phyloP scores from a whole-genome alignment of 2,113 vertebrate genomes.

The Perca flavescens region DNA sequence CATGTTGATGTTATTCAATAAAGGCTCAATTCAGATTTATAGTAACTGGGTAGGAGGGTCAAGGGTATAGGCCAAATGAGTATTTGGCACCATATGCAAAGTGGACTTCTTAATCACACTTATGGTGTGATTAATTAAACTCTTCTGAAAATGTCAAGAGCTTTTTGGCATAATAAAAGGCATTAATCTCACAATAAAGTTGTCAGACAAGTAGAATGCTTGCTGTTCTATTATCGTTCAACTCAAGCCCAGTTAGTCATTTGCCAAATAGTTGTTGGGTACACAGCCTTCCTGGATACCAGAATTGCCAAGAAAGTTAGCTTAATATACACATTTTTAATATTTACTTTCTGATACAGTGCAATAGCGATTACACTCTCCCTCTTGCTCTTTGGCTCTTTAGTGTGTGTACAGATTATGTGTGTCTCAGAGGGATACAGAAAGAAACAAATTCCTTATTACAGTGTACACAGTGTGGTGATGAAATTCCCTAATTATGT shows the following conservation, averaged over 20 bases:
- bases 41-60: not conserved
- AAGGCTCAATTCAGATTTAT: not conserved
- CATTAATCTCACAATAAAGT: not conserved
- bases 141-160: not conserved
- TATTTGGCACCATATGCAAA: not conserved
- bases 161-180: not conserved
- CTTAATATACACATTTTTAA: slow-evolving; percentile 10
- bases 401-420: slow-evolving; percentile 28
- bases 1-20: not conserved
- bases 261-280: not conserved
- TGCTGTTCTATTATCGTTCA: not conserved
- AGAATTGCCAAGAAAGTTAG: slow-evolving; percentile 2
- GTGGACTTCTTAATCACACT: not conserved
- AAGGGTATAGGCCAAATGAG: not conserved
- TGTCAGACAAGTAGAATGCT: not conserved
- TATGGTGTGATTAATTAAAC: not conserved
- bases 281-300: not conserved
- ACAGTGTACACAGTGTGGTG: slow-evolving; percentile 45
- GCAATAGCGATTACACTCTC: not conserved
- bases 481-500: slow-evolving; percentile 69
- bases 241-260: not conserved
- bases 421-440: slow-evolving; percentile 40
- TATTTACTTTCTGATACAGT: slow-evolving; percentile 5
- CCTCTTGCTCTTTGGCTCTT: slow-evolving; percentile 18
- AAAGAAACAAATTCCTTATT: slow-evolving; percentile 55